Percentiles rank a stretch among this genome's conserved stretches.
These are phyloP conservation scores for Ennomos fuscantarius DNA, from an alignment of 2,888 invertebrate species.

Conservation along the genomic window DNA sequence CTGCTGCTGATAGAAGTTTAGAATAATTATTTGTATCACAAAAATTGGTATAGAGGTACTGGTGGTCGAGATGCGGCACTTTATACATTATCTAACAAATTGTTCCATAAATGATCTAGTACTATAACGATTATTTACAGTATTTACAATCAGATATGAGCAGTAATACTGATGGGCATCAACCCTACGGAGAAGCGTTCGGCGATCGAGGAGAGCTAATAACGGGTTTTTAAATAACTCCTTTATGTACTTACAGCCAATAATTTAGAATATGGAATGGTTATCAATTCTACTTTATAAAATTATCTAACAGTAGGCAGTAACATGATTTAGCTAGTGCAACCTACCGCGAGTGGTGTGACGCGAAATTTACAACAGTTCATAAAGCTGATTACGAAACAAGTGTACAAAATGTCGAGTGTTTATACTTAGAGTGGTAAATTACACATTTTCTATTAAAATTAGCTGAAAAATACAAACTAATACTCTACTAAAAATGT, in stretches of 20 bases:
- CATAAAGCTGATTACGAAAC: neutral
- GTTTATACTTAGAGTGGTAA: neutral
- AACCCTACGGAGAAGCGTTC: neutral
- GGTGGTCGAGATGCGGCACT: neutral
- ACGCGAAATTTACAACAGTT: neutral
- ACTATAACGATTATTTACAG: conserved; percentile 22
- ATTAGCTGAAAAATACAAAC: neutral
- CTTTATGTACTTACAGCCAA: conserved; percentile 17
- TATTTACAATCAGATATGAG: conserved; percentile 20
- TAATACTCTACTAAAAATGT: conserved; percentile 8
- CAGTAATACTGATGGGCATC: neutral
- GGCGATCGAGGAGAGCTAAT: neutral
- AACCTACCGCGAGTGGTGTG: no score
- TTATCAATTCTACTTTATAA: conserved; percentile 29
- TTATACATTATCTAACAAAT: neutral
- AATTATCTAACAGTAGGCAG: no score
- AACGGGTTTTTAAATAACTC: neutral
- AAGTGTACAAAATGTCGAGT: neutral
- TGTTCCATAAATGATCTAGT: conserved; percentile 11
- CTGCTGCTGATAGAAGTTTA: no score
- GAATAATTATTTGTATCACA: neutral
- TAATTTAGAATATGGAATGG: conserved; percentile 31
- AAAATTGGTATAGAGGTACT: neutral
- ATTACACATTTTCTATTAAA: conserved; percentile 11
- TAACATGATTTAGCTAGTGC: no score